phyloP scores from a whole-genome alignment of 2,888 invertebrate species.

The Hirudinaria manillensis region DNA sequence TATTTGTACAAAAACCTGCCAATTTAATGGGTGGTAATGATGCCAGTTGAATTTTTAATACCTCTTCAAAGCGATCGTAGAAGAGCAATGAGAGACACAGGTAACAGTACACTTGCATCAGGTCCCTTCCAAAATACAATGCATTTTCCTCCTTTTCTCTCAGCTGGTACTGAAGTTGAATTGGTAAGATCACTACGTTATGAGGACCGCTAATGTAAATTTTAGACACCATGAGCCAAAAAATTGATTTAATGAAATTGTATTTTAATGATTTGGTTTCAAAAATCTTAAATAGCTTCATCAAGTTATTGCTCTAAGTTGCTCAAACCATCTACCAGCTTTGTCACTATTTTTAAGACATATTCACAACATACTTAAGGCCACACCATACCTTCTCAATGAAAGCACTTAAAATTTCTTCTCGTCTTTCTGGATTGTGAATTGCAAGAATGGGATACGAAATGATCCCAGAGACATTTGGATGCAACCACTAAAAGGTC shows the following conservation, averaged over 20 bases:
- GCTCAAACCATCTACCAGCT: too few species aligned
- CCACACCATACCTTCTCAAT: not conserved
- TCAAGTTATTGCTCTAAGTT: too few species aligned
- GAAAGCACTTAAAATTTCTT: slow-evolving; percentile 9
- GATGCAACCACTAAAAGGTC: slow-evolving; percentile 15
- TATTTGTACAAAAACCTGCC: too few species aligned
- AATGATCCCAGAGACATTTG: not conserved
- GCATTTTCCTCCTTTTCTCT: not conserved
- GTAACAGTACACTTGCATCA: slow-evolving; percentile 2
- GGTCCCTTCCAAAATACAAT: not conserved
- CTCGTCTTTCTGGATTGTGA: slow-evolving; percentile 8
- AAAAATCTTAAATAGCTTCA: too few species aligned
- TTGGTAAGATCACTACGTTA: too few species aligned
- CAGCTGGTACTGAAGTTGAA: not conserved
- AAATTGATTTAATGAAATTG: too few species aligned
- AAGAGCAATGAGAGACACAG: slow-evolving; percentile 13
- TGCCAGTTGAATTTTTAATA: not conserved
- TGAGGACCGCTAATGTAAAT: too few species aligned
- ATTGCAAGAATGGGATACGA: slow-evolving; percentile 9
- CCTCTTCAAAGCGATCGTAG: not conserved
- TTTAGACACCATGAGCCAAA: too few species aligned
- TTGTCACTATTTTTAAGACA: too few species aligned
- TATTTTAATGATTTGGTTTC: too few species aligned
- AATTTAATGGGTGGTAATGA: not conserved
- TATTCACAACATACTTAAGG: too few species aligned